Evolutionary conservation across 2,113 vertebrate species (phyloP).

Genomic region (Prinia subflava): DNA sequence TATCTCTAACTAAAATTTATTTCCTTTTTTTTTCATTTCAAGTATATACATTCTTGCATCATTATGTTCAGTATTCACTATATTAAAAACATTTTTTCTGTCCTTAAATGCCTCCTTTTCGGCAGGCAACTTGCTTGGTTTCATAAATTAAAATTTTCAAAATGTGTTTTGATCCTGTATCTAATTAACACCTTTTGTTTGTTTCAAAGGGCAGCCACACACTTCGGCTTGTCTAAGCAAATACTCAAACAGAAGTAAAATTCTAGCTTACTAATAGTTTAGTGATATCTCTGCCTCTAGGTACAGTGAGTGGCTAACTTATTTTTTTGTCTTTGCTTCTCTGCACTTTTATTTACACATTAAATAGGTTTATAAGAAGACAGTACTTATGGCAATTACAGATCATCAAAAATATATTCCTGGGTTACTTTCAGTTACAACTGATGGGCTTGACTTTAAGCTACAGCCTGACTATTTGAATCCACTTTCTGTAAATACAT

Average conservation of each 20-base stretch:
- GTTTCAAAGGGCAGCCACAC: neutral
- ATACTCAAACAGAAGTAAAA: neutral
- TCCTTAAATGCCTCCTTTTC: neutral
- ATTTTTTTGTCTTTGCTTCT: neutral
- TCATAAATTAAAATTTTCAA: neutral
- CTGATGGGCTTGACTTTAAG: neutral
- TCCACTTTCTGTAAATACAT: neutral
- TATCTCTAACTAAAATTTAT: neutral
- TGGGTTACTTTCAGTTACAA: neutral
- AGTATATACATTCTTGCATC: neutral
- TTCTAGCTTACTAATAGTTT: neutral
- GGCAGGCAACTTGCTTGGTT: neutral
- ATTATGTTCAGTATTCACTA: neutral
- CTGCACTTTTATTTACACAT: neutral
- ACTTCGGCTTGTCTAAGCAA: neutral
- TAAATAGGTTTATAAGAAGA: neutral
- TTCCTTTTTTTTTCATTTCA: neutral
- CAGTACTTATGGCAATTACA: neutral
- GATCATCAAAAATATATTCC: neutral
- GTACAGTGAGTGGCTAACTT: neutral
- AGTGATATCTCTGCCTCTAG: neutral
- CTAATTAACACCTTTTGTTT: neutral
- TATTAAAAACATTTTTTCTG: neutral
- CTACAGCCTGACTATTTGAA: neutral
- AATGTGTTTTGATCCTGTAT: neutral